Evolutionary conservation across 2,113 vertebrate species (phyloP).

Genomic region (Anser brachyrhynchus): DNA sequence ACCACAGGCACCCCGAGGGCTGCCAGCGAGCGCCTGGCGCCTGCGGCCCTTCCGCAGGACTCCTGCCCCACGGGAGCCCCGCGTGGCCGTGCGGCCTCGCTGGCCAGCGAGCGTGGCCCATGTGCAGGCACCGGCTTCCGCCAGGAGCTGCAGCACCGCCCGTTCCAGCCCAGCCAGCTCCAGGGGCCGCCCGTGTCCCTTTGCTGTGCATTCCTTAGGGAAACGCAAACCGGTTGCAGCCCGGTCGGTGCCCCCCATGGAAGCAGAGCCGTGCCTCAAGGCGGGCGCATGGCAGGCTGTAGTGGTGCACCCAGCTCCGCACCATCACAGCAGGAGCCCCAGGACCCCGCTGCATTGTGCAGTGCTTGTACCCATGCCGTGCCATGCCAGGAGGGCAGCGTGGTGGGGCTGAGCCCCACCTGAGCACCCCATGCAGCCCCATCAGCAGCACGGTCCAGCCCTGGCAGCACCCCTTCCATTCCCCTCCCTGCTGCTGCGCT

Average conservation of each 20-base stretch:
- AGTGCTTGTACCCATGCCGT: not conserved
- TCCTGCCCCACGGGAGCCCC: not conserved
- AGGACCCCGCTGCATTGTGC: not conserved
- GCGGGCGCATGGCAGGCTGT: not conserved
- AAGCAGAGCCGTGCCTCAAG: no score
- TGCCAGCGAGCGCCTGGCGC: accelerated
- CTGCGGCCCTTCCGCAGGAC: not conserved
- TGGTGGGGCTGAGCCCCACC: no score
- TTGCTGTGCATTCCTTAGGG: accelerated
- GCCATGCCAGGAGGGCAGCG: not conserved
- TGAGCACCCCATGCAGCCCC: not conserved
- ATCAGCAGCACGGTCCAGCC: not conserved
- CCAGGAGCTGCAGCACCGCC: not conserved
- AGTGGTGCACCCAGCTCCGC: not conserved
- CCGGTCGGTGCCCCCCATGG: no score
- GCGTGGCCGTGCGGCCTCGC: no score
- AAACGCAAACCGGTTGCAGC: not conserved
- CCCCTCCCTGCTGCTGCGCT: not conserved
- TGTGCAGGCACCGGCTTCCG: not conserved
- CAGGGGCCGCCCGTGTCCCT: accelerated
- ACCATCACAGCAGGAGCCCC: not conserved
- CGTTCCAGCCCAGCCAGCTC: accelerated
- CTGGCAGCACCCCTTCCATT: accelerated
- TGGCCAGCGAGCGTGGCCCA: no score
- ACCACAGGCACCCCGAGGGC: not conserved